phyloP scores from a whole-genome alignment of 2,888 invertebrate genomes.

The Dysmachus trigonus region DNA sequence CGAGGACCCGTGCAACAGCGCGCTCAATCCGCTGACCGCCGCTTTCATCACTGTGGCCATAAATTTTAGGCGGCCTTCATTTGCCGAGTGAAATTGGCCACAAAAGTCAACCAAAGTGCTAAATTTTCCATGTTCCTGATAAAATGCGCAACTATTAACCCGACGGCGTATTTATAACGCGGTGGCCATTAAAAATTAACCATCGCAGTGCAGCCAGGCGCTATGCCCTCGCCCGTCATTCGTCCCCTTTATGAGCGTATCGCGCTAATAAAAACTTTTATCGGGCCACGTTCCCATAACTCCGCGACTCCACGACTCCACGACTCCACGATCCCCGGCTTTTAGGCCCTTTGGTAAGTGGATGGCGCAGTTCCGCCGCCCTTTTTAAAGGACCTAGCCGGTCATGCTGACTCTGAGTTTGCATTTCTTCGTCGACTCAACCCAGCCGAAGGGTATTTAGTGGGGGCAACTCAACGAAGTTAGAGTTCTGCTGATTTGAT shows the following conservation, averaged over 20 bases:
- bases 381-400: not conserved
- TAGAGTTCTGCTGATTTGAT: not conserved
- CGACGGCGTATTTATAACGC: constrained; percentile 28
- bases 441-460: not conserved
- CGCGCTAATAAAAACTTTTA: constrained; percentile 25
- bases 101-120: constrained; percentile 41
- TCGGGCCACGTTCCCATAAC: not conserved
- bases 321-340: no score
- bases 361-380: not conserved
- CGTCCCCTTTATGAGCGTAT: not conserved
- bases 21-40: not conserved
- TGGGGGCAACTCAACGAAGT: not conserved
- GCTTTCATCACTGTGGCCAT: constrained; percentile 2
- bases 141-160: constrained; percentile 39
- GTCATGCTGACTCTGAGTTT: not conserved
- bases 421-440: not conserved
- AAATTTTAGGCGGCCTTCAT: constrained; percentile 36
- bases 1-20: not conserved
- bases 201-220: not conserved
- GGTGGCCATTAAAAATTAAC: constrained; percentile 31
- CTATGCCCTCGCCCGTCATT: not conserved
- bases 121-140: constrained; percentile 37
- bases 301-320: not conserved
- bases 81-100: constrained; percentile 38
- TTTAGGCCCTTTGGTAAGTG: not conserved